Evolutionary conservation across 37 sponge, comb jelly and placozoan genomes (phyloP).

Genomic region (Eunapius fragilis): DNA sequence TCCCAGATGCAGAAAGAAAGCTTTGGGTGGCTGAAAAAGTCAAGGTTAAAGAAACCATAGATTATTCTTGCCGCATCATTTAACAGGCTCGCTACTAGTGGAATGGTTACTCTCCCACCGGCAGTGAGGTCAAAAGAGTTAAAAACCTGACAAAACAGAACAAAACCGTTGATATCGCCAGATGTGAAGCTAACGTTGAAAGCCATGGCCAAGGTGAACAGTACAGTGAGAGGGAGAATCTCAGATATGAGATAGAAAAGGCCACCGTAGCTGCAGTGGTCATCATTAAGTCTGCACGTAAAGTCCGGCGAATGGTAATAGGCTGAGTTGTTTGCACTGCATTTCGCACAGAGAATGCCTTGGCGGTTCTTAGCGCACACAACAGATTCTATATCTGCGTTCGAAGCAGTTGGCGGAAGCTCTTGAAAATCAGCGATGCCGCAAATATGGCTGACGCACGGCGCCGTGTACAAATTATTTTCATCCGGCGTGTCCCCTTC

Average conservation of each 20-base stretch:
- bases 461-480: conserved; percentile 13
- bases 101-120: not conserved
- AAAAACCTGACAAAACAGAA: conserved; percentile 45
- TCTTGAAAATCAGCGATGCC: no score
- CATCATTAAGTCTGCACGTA: not conserved
- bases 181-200: conserved; percentile 59
- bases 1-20: conserved; percentile 46
- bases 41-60: conserved; percentile 48
- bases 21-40: conserved; percentile 16
- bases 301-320: conserved; percentile 46
- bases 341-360: conserved; percentile 49
- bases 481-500: not conserved
- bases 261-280: conserved; percentile 12
- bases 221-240: conserved; percentile 41
- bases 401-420: not conserved
- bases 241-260: conserved; percentile 50
- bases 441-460: conserved; percentile 16
- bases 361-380: conserved; percentile 25
- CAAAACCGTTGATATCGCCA: conserved; percentile 32
- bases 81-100: not conserved
- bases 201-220: conserved; percentile 8
- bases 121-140: conserved; percentile 15
- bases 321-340: conserved; percentile 4
- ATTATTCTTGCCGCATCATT: not conserved
- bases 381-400: not conserved